Evolutionary conservation across 2,113 vertebrate species (phyloP).

Genomic region (Pica pica): DNA sequence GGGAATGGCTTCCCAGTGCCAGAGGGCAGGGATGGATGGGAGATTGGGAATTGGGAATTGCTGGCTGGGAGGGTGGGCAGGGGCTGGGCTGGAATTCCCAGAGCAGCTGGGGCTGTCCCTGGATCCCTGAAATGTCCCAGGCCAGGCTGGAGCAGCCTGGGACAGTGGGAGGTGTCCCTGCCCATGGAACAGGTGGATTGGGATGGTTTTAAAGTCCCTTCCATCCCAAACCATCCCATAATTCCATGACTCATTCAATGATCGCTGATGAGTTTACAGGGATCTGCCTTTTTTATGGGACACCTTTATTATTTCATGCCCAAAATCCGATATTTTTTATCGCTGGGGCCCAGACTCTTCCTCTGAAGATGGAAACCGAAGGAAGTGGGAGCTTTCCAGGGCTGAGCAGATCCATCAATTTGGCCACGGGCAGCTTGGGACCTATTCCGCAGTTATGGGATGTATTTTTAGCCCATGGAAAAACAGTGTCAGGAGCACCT

Average conservation of each 20-base stretch:
- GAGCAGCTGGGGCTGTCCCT: not conserved
- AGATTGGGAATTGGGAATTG: not conserved
- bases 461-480: conserved; percentile 50
- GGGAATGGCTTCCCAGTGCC: not conserved
- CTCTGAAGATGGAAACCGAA: not conserved
- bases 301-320: not conserved
- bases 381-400: not conserved
- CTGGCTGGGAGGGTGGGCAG: not conserved
- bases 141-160: not conserved
- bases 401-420: not conserved
- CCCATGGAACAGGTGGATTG: not conserved
- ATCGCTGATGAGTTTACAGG: not conserved
- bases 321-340: not conserved
- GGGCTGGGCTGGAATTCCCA: not conserved
- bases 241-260: not conserved
- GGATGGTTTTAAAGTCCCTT: too few relatives aligned
- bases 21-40: not conserved
- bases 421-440: not conserved
- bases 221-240: not conserved
- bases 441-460: not conserved
- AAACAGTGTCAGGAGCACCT: not conserved
- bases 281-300: not conserved
- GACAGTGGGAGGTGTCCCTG: not conserved
- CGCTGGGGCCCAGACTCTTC: accelerated
- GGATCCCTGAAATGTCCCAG: not conserved